Percentiles rank a stretch among this genome's conserved stretches.
phyloP scores from a whole-genome alignment of 2,888 invertebrate genomes.

The Cataglyphis altisquamis region DNA sequence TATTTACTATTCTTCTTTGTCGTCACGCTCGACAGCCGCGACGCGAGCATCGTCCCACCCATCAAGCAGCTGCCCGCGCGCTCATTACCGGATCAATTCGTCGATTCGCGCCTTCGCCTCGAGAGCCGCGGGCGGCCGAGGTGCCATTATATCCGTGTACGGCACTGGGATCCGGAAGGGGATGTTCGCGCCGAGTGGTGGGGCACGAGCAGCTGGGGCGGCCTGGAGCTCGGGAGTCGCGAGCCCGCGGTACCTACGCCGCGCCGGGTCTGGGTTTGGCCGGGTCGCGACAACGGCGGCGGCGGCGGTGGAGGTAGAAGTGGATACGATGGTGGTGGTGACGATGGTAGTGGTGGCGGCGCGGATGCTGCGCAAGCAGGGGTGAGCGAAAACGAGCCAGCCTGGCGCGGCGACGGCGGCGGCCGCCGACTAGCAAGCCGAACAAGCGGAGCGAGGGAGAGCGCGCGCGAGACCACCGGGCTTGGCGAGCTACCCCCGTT shows the following conservation, averaged over 20 bases:
- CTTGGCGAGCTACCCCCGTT: constrained; percentile 63
- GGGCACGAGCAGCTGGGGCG: constrained; percentile 77
- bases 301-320: constrained; percentile 10
- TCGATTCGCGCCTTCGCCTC: constrained; percentile 50
- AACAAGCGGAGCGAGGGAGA: constrained; percentile 51
- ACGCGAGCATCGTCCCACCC: constrained; percentile 51
- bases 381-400: constrained; percentile 38
- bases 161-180: constrained; percentile 64
- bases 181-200: constrained; percentile 57
- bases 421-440: constrained; percentile 26
- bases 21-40: constrained; percentile 20
- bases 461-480: constrained; percentile 67
- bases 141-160: constrained; percentile 48
- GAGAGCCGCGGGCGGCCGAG: constrained; percentile 36
- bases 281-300: constrained; percentile 76
- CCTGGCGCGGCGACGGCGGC: constrained; percentile 22
- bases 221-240: constrained; percentile 77
- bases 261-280: constrained; percentile 81
- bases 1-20: constrained; percentile 55
- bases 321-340: constrained; percentile 31
- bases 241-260: constrained; percentile 77
- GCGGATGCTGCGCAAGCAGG: constrained; percentile 51
- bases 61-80: constrained; percentile 39
- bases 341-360: constrained; percentile 32
- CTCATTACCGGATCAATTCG: constrained; percentile 61